These are phyloP conservation scores for Eutolmus rufibarbis DNA, from an alignment of 2,888 invertebrate genomes.

Conservation along the genomic window DNA sequence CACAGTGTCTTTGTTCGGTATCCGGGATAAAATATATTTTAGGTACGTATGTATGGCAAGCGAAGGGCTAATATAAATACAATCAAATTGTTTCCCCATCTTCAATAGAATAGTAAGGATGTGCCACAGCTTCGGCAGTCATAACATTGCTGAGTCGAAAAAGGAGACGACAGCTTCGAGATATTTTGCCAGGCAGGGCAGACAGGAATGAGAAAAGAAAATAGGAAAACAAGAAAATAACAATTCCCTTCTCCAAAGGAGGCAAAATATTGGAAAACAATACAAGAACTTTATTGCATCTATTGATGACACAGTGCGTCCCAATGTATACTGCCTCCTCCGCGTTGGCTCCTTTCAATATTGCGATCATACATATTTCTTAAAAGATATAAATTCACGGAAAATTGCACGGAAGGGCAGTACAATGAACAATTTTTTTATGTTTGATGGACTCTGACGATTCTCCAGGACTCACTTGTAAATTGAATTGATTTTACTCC, in stretches of 20 bases:
- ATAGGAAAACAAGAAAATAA: slow-evolving; percentile 41
- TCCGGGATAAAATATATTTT: neutral
- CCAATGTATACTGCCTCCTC: neutral
- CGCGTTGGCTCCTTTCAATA: neutral
- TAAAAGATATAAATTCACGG: slow-evolving; percentile 15
- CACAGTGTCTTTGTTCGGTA: neutral
- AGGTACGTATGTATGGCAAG: neutral
- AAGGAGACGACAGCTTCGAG: neutral
- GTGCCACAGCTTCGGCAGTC: neutral
- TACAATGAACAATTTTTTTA: neutral
- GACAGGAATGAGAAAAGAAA: neutral
- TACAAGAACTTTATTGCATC: slow-evolving; percentile 42
- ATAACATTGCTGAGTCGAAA: slow-evolving; percentile 33
- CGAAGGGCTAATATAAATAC: slow-evolving; percentile 39
- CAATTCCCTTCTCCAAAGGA: slow-evolving; percentile 15
- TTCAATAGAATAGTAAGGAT: neutral
- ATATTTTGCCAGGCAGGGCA: neutral
- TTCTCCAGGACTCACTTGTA: neutral
- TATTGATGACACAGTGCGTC: slow-evolving; percentile 38
- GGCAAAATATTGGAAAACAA: slow-evolving; percentile 41
- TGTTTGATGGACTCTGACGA: slow-evolving; percentile 13
- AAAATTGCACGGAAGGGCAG: neutral
- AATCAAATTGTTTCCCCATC: slow-evolving; percentile 41
- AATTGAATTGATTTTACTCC: neutral
- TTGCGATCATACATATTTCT: neutral